phyloP scores from a whole-genome alignment of 1,140 invertebrate genomes.

The Hormaphis cornu region DNA sequence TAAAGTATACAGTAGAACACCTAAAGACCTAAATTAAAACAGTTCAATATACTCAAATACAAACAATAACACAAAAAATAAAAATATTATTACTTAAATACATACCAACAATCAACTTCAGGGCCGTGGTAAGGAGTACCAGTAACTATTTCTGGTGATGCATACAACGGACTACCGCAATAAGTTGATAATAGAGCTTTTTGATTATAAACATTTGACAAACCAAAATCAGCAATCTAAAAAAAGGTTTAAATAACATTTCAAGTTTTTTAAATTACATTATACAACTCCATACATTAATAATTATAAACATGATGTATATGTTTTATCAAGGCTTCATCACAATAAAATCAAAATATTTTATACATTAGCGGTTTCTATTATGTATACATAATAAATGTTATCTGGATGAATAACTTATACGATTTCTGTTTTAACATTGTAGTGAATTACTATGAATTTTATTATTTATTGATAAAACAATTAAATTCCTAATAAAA shows the following conservation, averaged over 20 bases:
- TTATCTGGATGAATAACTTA: too few relatives aligned
- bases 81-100: background rate
- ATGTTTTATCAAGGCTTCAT: background rate
- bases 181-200: slow-evolving; percentile 82
- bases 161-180: slow-evolving; percentile 95
- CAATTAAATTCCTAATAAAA: too few relatives aligned
- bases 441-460: too few relatives aligned
- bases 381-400: too few relatives aligned
- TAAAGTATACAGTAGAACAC: slow-evolving; percentile 92
- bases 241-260: too few relatives aligned
- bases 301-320: background rate
- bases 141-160: slow-evolving; percentile 97
- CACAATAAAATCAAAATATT: too few relatives aligned
- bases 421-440: too few relatives aligned
- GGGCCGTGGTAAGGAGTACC: slow-evolving; percentile 96
- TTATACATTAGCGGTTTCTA: too few relatives aligned
- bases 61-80: background rate
- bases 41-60: background rate
- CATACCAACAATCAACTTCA: slow-evolving; percentile 55
- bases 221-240: slow-evolving; percentile 95
- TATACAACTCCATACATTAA: slow-evolving; percentile 24
- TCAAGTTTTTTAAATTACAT: slow-evolving; percentile 32
- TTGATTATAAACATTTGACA: slow-evolving; percentile 95
- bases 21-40: slow-evolving; percentile 78
- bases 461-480: too few relatives aligned